Evolutionary conservation across 2,113 vertebrate species (phyloP).

Genomic region (Otocyon megalotis): DNA sequence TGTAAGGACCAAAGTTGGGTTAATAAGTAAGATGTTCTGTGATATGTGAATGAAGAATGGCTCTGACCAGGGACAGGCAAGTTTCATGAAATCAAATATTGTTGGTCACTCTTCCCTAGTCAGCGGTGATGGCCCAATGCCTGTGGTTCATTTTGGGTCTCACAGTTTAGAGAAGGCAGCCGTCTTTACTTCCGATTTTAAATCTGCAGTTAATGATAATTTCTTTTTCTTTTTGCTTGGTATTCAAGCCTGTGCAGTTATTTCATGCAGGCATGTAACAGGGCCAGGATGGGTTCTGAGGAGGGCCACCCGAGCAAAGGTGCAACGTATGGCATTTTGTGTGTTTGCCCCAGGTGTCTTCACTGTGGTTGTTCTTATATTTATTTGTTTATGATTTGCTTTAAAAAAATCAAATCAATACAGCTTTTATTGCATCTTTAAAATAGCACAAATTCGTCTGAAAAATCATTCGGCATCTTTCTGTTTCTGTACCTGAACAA

Average conservation of each 20-base stretch:
- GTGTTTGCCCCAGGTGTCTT: background rate
- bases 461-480: background rate
- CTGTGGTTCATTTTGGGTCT: background rate
- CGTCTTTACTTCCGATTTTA: background rate
- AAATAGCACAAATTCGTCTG: background rate
- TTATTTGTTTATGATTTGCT: background rate
- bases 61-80: background rate
- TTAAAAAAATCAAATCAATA: background rate
- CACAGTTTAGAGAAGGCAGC: background rate
- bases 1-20: background rate
- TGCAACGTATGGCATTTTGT: background rate
- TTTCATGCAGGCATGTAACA: accelerated
- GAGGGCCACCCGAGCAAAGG: background rate
- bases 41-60: background rate
- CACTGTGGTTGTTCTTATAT: background rate
- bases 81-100: background rate
- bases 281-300: accelerated
- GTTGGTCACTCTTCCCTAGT: background rate
- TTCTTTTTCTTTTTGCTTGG: background rate
- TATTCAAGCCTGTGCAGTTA: background rate
- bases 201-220: background rate
- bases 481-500: background rate
- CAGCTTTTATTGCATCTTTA: background rate
- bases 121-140: background rate
- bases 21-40: background rate